Evolutionary conservation across 37 sponge, comb jelly and placozoan species (phyloP), one percentile per base, ranked within the genome.

Genomic region (Agelas oroides): DNA sequence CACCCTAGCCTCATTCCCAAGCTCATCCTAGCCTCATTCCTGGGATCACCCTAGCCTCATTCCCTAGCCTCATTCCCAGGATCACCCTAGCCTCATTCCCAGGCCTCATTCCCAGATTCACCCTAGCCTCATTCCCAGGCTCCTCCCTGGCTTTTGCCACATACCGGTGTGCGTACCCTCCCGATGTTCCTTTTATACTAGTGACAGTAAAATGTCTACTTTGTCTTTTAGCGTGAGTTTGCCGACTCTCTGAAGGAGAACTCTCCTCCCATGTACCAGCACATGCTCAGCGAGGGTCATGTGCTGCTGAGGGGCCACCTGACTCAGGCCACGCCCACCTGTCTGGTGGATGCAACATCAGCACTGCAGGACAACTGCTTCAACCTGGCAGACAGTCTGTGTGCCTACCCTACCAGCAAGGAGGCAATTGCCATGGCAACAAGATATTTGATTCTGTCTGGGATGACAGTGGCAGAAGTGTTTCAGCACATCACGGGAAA

Each of bases 201-300:
- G 63, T 61, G 2, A 25, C 25, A 14, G 63, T 14, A 12, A 8
- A 8, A 46, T 46, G 21, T 54, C 13, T 74, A 23, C 37, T 38
- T n/a, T 40, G 17, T 27, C 66, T 65, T 27, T 67, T 65, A 89
- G 90, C 19, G 57, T 21, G 79, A 84, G 25, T 73, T 66, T 57
- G 78, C 90, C 36, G 31, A 63, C 31, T 12, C 37, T 0, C 19
- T 84, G 59, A 79, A 65, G 65, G 90, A 46, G 2, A 21, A 30
- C 17, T 84, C 85, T 25, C 90, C 80, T 79, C 85, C 90, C 13
- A 72, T 84, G 65, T 61, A 77, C 54, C 80, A 89, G 16, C 84
- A 84, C 38, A 19, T 75, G 5, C 30, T 89, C n/a, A 70, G 62
- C 68, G 89, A 89, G 53, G 84, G 67, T 3, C 89, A 89, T 31